Evolutionary conservation across 2,113 vertebrate species (phyloP).

Genomic region (Malurus melanocephalus): DNA sequence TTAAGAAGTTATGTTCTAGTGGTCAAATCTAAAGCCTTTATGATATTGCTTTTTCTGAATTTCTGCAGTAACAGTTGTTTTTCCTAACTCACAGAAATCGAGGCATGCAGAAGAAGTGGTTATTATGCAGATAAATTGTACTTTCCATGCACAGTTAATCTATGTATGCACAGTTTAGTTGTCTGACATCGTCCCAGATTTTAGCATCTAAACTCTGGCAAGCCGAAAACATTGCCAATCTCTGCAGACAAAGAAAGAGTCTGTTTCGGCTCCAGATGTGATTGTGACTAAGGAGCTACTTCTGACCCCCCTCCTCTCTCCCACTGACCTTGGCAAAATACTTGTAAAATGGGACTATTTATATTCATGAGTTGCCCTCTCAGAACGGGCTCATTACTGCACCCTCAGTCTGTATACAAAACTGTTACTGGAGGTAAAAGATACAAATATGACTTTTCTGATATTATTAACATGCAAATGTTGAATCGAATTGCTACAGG

Average conservation of each 20-base stretch:
- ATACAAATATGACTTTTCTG: slow-evolving; percentile 13
- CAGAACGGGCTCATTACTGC: slow-evolving; percentile 4
- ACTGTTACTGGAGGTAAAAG: background rate
- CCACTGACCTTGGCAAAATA: slow-evolving; percentile 45
- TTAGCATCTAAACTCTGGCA: slow-evolving; percentile 50
- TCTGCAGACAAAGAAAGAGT: slow-evolving; percentile 36
- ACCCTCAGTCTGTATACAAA: slow-evolving; percentile 1
- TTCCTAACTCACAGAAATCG: background rate
- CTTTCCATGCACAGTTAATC: background rate
- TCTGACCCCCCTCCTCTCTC: slow-evolving; percentile 36
- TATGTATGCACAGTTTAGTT: background rate
- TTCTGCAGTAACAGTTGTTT: background rate
- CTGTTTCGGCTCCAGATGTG: slow-evolving; percentile 54
- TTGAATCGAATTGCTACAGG: background rate
- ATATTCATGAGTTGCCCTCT: slow-evolving; percentile 16
- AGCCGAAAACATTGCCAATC: slow-evolving; percentile 9
- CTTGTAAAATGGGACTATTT: slow-evolving; percentile 46
- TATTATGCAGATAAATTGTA: slow-evolving; percentile 1
- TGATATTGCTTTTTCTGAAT: background rate
- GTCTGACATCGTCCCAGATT: background rate
- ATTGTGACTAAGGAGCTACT: slow-evolving; percentile 46
- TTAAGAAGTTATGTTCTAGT: background rate
- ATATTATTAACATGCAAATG: background rate
- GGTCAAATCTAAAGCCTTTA: background rate
- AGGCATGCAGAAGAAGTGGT: background rate